Evolutionary conservation across 2,797 vertebrate genomes (phyloP).

Genomic region (Anniella stebbinsi): DNA sequence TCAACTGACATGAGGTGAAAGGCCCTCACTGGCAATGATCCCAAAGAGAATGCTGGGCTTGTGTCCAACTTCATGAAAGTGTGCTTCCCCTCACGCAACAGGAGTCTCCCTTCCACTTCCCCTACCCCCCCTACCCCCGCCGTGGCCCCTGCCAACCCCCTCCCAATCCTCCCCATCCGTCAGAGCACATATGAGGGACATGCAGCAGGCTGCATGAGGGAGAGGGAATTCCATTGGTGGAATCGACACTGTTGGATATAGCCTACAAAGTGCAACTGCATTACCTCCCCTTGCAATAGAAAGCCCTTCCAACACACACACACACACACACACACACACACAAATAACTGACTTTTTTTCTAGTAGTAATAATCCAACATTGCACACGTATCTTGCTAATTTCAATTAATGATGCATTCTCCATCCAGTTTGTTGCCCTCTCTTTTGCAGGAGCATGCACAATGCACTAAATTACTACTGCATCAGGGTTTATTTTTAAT

Average conservation of each 20-base stretch:
- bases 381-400: not conserved
- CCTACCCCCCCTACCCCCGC: no score
- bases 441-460: not conserved
- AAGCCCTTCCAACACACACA: not conserved
- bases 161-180: no score
- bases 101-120: no score
- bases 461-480: not conserved
- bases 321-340: not conserved
- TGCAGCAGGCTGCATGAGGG: no score
- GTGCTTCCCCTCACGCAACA: no score
- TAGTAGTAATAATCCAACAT: not conserved
- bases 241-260: no score
- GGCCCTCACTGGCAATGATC: not conserved
- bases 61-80: no score
- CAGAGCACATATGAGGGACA: no score
- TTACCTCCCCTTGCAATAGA: not conserved
- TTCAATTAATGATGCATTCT: not conserved
- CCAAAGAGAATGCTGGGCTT: not conserved
- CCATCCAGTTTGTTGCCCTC: not conserved
- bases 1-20: not conserved
- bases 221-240: not conserved
- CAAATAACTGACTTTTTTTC: not conserved
- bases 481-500: not conserved
- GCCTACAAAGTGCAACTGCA: not conserved
- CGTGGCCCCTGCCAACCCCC: no score